Conservation (phyloP, 1,140 invertebrate genomes). For the Bradysia coprophila region DNA sequence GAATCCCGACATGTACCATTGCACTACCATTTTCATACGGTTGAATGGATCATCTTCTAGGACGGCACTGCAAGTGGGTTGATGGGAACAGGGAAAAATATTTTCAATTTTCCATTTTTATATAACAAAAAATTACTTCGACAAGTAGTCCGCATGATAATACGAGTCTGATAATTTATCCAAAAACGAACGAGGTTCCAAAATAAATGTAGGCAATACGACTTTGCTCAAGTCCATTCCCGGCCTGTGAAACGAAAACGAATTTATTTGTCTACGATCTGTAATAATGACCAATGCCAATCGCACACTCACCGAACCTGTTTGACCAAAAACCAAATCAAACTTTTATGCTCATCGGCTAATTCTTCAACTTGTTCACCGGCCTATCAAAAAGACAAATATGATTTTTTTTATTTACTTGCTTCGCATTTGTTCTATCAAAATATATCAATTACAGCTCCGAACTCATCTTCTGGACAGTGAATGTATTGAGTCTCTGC, state of each 20-base stretch:
- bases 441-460: constrained; percentile 29
- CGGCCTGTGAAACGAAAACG: too few relatives aligned
- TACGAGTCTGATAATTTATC: constrained; percentile 88
- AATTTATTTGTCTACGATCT: too few relatives aligned
- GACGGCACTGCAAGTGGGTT: constrained; percentile 57
- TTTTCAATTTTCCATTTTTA: too few relatives aligned
- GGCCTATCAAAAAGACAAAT: constrained; percentile 30
- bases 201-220: constrained; percentile 72
- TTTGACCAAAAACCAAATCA: constrained; percentile 86
- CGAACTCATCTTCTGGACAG: constrained; percentile 46
- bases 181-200: constrained; percentile 83
- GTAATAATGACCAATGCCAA: too few relatives aligned
- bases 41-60: constrained; percentile 71
- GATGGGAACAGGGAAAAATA: too few relatives aligned
- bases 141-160: constrained; percentile 80
- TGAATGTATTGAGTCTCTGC: constrained; percentile 40
- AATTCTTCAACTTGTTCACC: constrained; percentile 83
- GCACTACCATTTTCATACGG: constrained; percentile 73
- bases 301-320: too few relatives aligned
- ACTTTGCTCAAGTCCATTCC: constrained; percentile 96
- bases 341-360: constrained; percentile 84
- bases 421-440: neutral
- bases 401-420: constrained; percentile 4
- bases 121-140: too few relatives aligned
- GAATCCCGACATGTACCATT: constrained; percentile 80